Percentiles rank a stretch among this genome's conserved stretches.
phyloP scores from a whole-genome alignment of 1,140 invertebrate species.

The Centruroides sculpturatus region DNA sequence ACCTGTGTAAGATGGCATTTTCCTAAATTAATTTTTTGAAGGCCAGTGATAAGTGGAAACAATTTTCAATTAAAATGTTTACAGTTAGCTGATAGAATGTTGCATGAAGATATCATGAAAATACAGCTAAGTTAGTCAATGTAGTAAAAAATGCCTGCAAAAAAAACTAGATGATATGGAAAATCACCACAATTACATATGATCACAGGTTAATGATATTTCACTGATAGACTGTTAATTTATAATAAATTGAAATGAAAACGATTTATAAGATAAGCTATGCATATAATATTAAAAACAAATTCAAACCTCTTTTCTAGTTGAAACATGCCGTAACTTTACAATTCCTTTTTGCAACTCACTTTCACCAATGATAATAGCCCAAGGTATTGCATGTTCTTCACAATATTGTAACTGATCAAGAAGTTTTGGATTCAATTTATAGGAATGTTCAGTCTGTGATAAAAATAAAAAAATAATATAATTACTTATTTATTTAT shows the following conservation, averaged over 20 bases:
- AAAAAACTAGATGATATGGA: too few relatives aligned
- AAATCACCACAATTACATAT: too few relatives aligned
- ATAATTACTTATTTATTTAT: not conserved
- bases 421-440: constrained; percentile 85
- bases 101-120: too few relatives aligned
- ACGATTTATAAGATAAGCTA: not conserved
- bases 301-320: constrained; percentile 47
- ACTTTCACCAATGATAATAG: constrained; percentile 76
- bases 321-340: constrained; percentile 58
- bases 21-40: too few relatives aligned
- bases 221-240: too few relatives aligned
- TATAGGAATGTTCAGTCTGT: constrained; percentile 80
- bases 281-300: not conserved
- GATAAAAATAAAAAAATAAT: not conserved
- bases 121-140: too few relatives aligned
- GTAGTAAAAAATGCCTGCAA: too few relatives aligned
- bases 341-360: constrained; percentile 76
- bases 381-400: constrained; percentile 75
- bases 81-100: too few relatives aligned
- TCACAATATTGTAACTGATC: constrained; percentile 92
- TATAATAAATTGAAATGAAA: not conserved
- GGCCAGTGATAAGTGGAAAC: too few relatives aligned
- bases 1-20: too few relatives aligned
- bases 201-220: too few relatives aligned
- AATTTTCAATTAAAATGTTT: too few relatives aligned